phyloP scores from a whole-genome alignment of 2,888 invertebrate genomes.

The Tupiocoris notatus region DNA sequence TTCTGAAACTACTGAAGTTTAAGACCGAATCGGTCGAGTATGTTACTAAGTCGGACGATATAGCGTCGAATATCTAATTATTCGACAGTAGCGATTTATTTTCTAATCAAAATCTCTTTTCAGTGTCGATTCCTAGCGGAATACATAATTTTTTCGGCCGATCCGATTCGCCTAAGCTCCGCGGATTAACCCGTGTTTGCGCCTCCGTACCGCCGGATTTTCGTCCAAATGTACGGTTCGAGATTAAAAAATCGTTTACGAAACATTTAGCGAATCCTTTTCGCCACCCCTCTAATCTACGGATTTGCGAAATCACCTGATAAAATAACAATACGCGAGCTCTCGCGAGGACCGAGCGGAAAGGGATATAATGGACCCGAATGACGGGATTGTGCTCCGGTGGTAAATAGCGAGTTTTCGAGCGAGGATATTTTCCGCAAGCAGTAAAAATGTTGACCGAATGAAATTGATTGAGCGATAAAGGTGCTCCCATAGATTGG shows the following conservation, averaged over 20 bases:
- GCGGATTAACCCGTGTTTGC: constrained; percentile 9
- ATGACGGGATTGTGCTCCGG: not conserved
- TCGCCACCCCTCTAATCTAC: constrained; percentile 25
- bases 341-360: constrained; percentile 1
- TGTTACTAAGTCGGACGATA: no score
- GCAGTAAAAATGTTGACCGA: constrained; percentile 22
- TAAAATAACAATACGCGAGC: constrained; percentile 26
- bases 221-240: constrained; percentile 4
- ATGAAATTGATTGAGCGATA: constrained; percentile 19
- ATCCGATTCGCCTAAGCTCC: constrained; percentile 10
- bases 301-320: constrained; percentile 31
- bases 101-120: no score
- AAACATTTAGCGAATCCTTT: constrained; percentile 33
- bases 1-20: no score
- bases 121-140: no score
- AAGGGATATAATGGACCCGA: not conserved
- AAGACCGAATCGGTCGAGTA: no score
- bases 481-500: not conserved
- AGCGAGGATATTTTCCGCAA: constrained; percentile 3
- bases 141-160: not conserved
- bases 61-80: no score
- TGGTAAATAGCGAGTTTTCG: constrained; percentile 15
- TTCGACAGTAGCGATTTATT: no score
- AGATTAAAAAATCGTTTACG: constrained; percentile 31
- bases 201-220: not conserved